These are phyloP conservation scores for Apostichopus californicus DNA, from an alignment of 35 echinoderm and acorn worm species.

Conservation along the genomic window DNA sequence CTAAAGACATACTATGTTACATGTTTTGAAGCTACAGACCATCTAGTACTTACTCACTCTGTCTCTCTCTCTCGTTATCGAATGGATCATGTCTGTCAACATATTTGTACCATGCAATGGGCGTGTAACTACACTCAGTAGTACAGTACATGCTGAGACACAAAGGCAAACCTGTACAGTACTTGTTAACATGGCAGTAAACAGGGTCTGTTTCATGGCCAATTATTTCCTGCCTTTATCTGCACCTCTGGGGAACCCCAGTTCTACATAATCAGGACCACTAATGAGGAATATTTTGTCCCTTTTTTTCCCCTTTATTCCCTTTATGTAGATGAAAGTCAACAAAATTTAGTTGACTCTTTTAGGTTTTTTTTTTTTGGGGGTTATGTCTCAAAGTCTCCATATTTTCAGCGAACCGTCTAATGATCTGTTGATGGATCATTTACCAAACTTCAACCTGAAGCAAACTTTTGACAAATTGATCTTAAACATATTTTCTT, in stretches of 20 bases:
- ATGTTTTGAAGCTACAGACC: too few species aligned
- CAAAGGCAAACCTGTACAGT: background rate
- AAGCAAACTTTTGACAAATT: background rate
- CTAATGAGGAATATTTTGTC: background rate
- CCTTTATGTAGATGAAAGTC: background rate
- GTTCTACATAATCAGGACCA: background rate
- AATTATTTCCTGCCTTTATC: constrained; percentile 24
- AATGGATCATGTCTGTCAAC: too few species aligned
- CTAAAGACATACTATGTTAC: too few species aligned
- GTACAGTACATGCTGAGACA: background rate
- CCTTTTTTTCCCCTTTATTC: background rate
- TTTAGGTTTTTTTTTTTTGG: too few species aligned
- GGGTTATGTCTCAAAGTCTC: too few species aligned
- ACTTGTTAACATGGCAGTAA: constrained; percentile 31
- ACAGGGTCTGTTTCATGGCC: background rate
- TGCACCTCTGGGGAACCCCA: background rate
- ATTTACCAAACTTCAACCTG: constrained; percentile 17
- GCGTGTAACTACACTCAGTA: background rate
- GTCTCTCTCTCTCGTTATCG: too few species aligned
- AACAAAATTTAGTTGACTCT: background rate
- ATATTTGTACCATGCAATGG: too few species aligned
- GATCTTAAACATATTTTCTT: background rate
- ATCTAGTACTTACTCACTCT: too few species aligned
- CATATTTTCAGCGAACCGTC: background rate
- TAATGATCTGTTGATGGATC: constrained; percentile 10